Evolutionary conservation across 2,797 vertebrate species (phyloP).

Genomic region (Macrochelys suwanniensis): DNA sequence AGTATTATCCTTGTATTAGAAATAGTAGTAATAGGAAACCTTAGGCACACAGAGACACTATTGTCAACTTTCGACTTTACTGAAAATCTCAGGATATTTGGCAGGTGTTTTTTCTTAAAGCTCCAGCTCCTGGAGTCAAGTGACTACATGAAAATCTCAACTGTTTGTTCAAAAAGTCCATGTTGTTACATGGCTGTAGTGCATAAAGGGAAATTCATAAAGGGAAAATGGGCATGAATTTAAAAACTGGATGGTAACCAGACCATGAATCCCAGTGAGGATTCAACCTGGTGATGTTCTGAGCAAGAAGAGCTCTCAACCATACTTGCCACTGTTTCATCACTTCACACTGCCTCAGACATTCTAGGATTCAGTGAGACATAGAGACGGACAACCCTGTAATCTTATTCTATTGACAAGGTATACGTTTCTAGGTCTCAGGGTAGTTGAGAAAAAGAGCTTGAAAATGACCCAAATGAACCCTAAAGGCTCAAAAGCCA

Average conservation of each 20-base stretch:
- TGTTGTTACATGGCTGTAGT: background rate
- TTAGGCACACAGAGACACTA: background rate
- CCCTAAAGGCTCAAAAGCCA: conserved; percentile 10
- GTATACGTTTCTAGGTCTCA: background rate
- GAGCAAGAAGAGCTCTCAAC: background rate
- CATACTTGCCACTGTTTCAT: background rate
- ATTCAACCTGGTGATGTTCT: background rate
- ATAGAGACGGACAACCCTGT: background rate
- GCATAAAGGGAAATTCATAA: background rate
- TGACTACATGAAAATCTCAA: fast-evolving
- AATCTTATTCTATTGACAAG: background rate
- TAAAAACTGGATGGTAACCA: background rate
- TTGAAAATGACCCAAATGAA: background rate
- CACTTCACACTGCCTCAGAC: background rate
- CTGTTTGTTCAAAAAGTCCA: background rate
- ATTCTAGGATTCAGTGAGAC: background rate
- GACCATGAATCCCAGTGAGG: background rate
- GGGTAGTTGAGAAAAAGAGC: background rate
- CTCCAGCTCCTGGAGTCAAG: background rate
- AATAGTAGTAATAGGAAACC: background rate
- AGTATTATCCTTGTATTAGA: background rate
- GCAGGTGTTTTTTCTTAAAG: background rate
- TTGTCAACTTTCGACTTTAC: background rate
- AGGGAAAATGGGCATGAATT: background rate
- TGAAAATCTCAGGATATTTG: background rate